A percentile compares a stretch with the other conserved stretches of the same genome.
Conservation (phyloP, 2,113 vertebrate genomes). For the Mus spicilegus region DNA sequence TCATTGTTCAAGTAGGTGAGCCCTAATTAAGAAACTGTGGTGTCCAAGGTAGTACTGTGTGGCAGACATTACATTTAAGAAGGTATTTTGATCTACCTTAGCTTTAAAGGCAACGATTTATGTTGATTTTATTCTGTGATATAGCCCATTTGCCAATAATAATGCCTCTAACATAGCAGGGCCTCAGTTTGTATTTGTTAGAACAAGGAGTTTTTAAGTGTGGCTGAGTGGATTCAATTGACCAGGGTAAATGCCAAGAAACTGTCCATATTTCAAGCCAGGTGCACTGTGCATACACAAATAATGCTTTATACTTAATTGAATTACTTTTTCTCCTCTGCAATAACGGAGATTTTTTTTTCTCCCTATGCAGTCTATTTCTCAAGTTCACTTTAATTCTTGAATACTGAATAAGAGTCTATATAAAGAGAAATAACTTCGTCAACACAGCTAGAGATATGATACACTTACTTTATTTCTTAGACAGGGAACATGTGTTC, state of each 20-base stretch:
- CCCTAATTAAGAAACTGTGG: not conserved
- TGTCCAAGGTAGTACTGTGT: fast-evolving
- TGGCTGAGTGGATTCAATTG: not conserved
- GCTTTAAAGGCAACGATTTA: not conserved
- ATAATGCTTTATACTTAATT: not conserved
- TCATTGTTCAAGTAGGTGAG: not conserved
- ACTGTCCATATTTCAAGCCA: not conserved
- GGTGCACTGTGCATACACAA: not conserved
- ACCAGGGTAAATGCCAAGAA: not conserved
- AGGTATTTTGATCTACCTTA: not conserved
- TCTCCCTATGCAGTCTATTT: not conserved
- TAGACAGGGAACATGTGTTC: not conserved
- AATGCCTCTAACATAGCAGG: not conserved
- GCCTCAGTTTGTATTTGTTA: not conserved
- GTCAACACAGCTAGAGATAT: not conserved
- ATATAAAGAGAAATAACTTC: not conserved
- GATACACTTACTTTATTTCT: not conserved
- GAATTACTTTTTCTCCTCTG: not conserved
- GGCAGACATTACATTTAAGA: not conserved
- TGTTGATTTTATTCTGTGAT: not conserved
- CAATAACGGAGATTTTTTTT: not conserved
- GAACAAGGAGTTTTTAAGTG: not conserved
- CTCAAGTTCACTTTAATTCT: not conserved
- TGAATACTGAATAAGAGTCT: not conserved
- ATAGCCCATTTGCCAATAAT: not conserved